Conservation (phyloP, 2,113 vertebrate species). For the Zosterops pallidus region DNA sequence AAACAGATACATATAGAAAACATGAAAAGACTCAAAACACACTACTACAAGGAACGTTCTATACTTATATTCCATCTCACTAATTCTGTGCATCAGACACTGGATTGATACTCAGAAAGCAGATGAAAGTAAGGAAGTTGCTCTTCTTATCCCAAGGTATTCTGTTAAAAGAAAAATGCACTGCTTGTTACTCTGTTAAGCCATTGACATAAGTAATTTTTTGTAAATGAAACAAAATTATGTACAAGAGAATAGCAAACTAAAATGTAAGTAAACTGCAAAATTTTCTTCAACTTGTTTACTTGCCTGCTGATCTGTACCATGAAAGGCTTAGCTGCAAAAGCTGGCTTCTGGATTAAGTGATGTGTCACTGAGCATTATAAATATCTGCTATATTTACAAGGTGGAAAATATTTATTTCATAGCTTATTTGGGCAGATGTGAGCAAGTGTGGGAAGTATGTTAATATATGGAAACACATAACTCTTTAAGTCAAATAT, state of each 20-base stretch:
- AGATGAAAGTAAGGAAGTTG: background rate
- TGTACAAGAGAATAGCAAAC: background rate
- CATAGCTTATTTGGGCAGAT: conserved; percentile 66
- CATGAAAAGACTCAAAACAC: too few relatives aligned
- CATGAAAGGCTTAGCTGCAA: conserved; percentile 34
- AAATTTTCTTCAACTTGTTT: conserved; percentile 9
- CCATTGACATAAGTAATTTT: background rate
- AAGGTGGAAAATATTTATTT: conserved; percentile 70
- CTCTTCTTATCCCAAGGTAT: background rate
- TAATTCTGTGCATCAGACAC: background rate
- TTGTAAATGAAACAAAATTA: background rate
- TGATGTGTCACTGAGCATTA: conserved; percentile 35
- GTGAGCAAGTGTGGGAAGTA: conserved; percentile 53
- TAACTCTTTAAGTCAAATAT: conserved; percentile 60
- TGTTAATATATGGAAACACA: conserved; percentile 61
- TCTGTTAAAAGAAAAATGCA: background rate
- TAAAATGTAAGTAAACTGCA: background rate
- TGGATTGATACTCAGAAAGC: background rate
- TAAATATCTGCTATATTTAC: conserved; percentile 67
- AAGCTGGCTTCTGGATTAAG: conserved; percentile 49
- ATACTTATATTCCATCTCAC: background rate
- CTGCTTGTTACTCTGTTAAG: background rate
- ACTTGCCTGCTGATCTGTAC: background rate
- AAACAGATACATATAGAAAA: too few relatives aligned
- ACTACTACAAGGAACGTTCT: background rate